A percentile compares a stretch with the other conserved stretches of the same genome.
Conservation (phyloP, 2,113 vertebrate genomes). For the Spheniscus mendiculus region DNA sequence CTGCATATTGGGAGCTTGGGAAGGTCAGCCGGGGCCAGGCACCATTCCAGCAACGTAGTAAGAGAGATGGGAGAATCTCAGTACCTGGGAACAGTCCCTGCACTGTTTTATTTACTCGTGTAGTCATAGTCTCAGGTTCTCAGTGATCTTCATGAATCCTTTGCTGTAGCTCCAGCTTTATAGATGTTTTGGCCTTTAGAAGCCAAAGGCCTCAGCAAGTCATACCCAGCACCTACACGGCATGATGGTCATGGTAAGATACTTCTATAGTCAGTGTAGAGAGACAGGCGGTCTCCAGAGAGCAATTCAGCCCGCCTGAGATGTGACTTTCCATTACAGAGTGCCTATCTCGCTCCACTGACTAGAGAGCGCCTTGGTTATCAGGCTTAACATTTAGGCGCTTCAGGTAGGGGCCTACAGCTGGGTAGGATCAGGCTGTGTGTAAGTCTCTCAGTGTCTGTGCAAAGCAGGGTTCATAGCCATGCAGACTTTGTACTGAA, state of each 20-base stretch:
- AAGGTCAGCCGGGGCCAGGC: neutral
- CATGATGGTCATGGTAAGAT: neutral
- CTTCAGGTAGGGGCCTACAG: neutral
- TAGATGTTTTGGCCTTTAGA: neutral
- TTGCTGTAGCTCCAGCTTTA: neutral
- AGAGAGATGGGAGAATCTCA: neutral
- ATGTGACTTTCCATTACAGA: neutral
- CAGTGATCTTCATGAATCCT: neutral
- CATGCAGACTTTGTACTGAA: neutral
- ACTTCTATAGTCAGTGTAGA: neutral
- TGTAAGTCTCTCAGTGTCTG: neutral
- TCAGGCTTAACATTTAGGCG: neutral
- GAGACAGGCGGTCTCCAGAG: neutral
- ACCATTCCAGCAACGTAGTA: accelerated
- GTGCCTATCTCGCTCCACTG: neutral
- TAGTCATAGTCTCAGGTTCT: neutral
- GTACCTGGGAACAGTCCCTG: neutral
- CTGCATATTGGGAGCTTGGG: neutral
- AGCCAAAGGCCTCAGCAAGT: neutral
- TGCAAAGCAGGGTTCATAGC: neutral
- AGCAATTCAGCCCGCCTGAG: neutral
- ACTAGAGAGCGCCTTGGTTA: neutral
- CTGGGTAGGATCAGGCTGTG: neutral
- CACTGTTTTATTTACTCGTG: neutral
- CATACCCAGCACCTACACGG: neutral